Conservation (phyloP, 2,888 invertebrate species). For the Acleris literana region DNA sequence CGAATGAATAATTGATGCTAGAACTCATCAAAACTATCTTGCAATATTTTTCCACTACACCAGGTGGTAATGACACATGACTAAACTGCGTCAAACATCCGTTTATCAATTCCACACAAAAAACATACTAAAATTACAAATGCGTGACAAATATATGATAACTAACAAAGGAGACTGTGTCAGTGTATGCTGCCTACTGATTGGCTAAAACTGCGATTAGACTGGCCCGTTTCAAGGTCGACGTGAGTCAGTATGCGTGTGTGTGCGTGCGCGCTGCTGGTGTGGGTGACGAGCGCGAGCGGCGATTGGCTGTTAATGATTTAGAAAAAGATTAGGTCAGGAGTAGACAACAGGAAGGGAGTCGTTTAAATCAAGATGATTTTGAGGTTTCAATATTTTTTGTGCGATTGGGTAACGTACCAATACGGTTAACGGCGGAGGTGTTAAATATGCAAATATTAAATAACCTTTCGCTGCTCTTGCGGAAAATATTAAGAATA, state of each 20-base stretch:
- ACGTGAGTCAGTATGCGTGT: slow-evolving; percentile 69
- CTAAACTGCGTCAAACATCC: neutral
- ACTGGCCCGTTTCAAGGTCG: slow-evolving; percentile 77
- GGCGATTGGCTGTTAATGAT: slow-evolving; percentile 36
- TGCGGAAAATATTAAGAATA: too few species aligned
- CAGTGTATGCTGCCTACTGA: slow-evolving; percentile 69
- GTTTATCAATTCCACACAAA: neutral
- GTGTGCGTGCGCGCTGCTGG: slow-evolving; percentile 57
- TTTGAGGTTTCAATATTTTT: too few species aligned
- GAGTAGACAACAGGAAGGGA: slow-evolving; percentile 36
- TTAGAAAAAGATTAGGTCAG: slow-evolving; percentile 28
- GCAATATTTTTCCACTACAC: too few species aligned
- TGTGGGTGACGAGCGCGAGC: slow-evolving; percentile 46
- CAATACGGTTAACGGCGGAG: too few species aligned
- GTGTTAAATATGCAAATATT: too few species aligned
- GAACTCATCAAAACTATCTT: too few species aligned
- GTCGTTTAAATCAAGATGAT: slow-evolving; percentile 1
- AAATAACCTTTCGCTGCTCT: too few species aligned
- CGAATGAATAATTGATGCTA: too few species aligned
- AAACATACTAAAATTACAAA: slow-evolving; percentile 30
- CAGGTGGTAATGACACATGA: too few species aligned
- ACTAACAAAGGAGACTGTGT: slow-evolving; percentile 68
- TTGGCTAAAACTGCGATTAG: slow-evolving; percentile 79
- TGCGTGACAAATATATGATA: slow-evolving; percentile 56
- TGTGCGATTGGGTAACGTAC: too few species aligned